These are phyloP conservation scores for Pteria penguin DNA, from an alignment of 2,888 invertebrate species.

Conservation along the genomic window DNA sequence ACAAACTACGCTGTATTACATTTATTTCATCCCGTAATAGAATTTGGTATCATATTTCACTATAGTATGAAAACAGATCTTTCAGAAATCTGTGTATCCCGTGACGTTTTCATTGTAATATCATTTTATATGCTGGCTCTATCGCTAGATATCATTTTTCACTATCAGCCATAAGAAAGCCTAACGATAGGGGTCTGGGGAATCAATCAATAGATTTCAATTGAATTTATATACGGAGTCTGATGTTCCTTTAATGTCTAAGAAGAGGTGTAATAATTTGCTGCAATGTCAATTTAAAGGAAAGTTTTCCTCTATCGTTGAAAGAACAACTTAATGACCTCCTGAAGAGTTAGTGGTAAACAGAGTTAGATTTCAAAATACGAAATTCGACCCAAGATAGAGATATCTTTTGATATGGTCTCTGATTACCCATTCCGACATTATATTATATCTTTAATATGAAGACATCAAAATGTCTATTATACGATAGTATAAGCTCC, in stretches of 20 bases:
- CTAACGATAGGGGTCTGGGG: slow-evolving; percentile 1
- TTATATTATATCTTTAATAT: no score
- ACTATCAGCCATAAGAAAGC: slow-evolving; percentile 2
- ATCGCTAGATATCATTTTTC: slow-evolving; percentile 26
- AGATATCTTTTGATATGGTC: no score
- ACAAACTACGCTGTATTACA: neutral
- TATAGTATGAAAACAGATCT: slow-evolving; percentile 16
- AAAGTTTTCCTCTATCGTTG: no score
- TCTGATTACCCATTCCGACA: no score
- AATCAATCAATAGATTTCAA: neutral
- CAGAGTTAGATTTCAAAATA: neutral
- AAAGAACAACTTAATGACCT: neutral
- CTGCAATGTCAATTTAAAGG: neutral
- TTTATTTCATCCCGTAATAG: slow-evolving; percentile 7
- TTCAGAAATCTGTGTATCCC: neutral
- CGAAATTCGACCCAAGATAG: no score
- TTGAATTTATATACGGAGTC: neutral
- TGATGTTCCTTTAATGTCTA: neutral
- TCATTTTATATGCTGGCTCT: slow-evolving; percentile 9
- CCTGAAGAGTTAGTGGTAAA: neutral
- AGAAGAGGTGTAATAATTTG: slow-evolving; percentile 1
- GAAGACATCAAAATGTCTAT: no score
- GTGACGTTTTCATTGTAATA: slow-evolving; percentile 2
- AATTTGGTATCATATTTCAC: slow-evolving; percentile 25
- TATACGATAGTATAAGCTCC: no score